Base-by-base conservation (phyloP, 2,888 invertebrate species). In the Graphium colonna region DNA sequence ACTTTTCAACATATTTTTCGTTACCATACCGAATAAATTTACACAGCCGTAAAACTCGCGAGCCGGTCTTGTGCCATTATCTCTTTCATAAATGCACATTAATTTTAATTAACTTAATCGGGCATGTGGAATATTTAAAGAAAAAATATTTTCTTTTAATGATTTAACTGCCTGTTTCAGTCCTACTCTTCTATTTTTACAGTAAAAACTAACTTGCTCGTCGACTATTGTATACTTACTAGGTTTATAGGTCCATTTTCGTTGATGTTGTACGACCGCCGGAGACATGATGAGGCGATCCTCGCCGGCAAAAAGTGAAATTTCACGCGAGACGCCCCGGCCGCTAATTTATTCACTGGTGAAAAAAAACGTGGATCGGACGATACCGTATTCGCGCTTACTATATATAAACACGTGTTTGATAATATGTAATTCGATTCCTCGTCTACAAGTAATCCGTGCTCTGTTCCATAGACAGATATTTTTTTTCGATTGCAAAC, bases 271-370 rank as follows among this genome's bases (percentile, higher is more conserved):
- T 68, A 66, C 76, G 75, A 75, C 70, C 68, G 65, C 67, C 68
- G 72, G 65, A 79, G 82, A 82, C 79, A 71, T 71, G 71, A 61
- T 66, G 65, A 65, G 63, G 67, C 65, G 64, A 65, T 76, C 73
- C 75, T 79, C 72, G 77, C 65, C 76, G 73, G 73, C 79, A 79
- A 87, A 81, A 87, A 86, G 85, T 86, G 82, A 87, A 88, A 86
- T 79, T 84, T 77, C 69, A 79, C 74, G 74, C 67, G 67, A 69
- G 71, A 69, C 69, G 73, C 68, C 73, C 65, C 69, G 68, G 72
- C 71, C 71, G 78, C 76, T 77, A 79, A 82, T 80, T 77, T 77
- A 80, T 79, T 81, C 82, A 84, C 79, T 79, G 65, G n/a, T 10
- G n/a, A 36, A 12, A 21, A 33, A 85, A 84, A 86, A 86, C 82